phyloP scores from a whole-genome alignment of 2,888 invertebrate genomes.

The Chouioia cunea region DNA sequence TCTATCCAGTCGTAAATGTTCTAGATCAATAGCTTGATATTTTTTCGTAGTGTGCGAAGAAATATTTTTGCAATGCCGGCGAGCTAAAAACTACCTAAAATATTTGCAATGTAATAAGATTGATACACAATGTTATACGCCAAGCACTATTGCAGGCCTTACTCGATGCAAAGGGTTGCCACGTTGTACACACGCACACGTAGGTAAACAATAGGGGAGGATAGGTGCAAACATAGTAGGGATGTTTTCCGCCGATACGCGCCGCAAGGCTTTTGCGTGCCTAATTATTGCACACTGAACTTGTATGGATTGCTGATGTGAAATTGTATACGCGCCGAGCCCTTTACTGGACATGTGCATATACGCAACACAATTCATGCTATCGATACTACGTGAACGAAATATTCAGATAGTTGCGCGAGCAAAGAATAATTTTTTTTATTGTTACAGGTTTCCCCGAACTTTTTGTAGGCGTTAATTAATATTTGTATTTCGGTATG shows the following conservation, averaged over 20 bases:
- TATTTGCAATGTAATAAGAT: too few relatives aligned
- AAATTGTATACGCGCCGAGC: constrained; percentile 41
- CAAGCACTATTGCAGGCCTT: too few relatives aligned
- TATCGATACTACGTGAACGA: too few relatives aligned
- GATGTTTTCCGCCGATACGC: constrained; percentile 18
- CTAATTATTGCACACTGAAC: constrained; percentile 44
- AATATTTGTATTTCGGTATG: constrained; percentile 19
- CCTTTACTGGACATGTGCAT: background rate
- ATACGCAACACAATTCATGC: background rate
- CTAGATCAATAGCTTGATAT: too few relatives aligned
- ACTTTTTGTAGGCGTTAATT: constrained; percentile 15
- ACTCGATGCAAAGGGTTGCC: too few relatives aligned
- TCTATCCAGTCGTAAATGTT: too few relatives aligned
- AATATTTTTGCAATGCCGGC: too few relatives aligned
- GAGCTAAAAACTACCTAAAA: too few relatives aligned
- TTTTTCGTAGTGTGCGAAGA: too few relatives aligned
- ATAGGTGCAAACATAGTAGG: background rate
- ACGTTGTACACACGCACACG: background rate
- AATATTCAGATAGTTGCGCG: too few relatives aligned
- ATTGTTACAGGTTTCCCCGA: background rate
- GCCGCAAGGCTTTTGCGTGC: constrained; percentile 40
- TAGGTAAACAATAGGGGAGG: background rate
- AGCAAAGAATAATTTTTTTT: background rate
- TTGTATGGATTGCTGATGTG: constrained; percentile 44
- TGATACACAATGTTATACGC: too few relatives aligned